Evolutionary conservation across 2,888 invertebrate genomes (phyloP), one percentile per base, ranked within the genome.

Genomic region (Dolomedes plantarius): DNA sequence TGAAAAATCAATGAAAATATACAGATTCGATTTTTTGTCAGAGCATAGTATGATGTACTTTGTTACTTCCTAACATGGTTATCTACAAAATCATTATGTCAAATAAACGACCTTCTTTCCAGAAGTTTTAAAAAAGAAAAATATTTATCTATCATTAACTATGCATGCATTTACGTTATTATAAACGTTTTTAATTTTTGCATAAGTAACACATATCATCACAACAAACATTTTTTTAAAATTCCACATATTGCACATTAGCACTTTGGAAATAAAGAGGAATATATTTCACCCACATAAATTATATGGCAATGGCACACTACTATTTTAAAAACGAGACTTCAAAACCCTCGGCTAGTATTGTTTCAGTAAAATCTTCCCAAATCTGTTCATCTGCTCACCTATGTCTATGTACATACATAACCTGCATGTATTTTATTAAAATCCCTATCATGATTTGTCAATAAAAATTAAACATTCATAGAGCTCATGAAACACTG

Each of bases 201-300:
- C 13, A 56, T 23, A 46, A 11, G n/a, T 46, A 56, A 56, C 56
- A 56, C 56, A 56, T 56, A 56, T 23, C 1, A 56, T 46, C n/a
- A 46, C 23, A 23, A 56, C 56, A 56, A 56, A 56, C 56, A 56
- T 56, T n/a, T 46, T 16, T 23, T 5, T 23, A 23, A 1, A 56
- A 56, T 56, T 23, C 56, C 56, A 56, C 56, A 56, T 56, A 56
- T 56, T 56, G 56, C 56, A 56, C 56, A 56, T 1, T 56, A 56
- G 56, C 56, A 56, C 56, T 56, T 56, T 23, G 56, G 56, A 56
- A 56, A 56, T 56, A 56, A 56, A 13, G 16, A 13, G 46, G 5
- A 23, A 56, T 56, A 56, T 56, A 23, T 56, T 56, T 19, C 56
- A 56, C 23, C 23, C 56, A 67, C 31, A 67, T 67, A 32, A 67